These are phyloP conservation scores for Myripristis murdjan DNA, from an alignment of 2,797 vertebrate genomes.

Conservation along the genomic window DNA sequence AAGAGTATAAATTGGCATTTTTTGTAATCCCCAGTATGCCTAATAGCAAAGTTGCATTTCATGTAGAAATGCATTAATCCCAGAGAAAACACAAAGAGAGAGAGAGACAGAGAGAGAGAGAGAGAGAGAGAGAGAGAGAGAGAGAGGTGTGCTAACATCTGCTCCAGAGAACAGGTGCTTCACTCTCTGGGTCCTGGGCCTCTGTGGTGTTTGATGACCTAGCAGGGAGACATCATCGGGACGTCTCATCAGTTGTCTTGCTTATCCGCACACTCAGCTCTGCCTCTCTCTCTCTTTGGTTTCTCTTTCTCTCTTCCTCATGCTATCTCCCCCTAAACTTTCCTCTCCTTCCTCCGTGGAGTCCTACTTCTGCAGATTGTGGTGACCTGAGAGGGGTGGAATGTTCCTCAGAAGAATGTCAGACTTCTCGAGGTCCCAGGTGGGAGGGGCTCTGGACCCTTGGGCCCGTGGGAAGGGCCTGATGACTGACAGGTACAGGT, in stretches of 20 bases:
- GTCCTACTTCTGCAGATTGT: conserved; percentile 54
- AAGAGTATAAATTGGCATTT: not conserved
- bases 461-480: conserved; percentile 53
- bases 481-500: conserved; percentile 83
- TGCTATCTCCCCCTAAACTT: conserved; percentile 24
- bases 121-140: conserved; percentile 24
- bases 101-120: not conserved
- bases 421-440: conserved; percentile 59
- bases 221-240: conserved; percentile 47
- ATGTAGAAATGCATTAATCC: not conserved
- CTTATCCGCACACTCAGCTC: conserved; percentile 11
- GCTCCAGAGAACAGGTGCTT: conserved; percentile 78
- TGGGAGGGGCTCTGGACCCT: conserved; percentile 34
- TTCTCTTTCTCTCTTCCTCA: conserved; percentile 29
- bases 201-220: conserved; percentile 41
- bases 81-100: too few species aligned
- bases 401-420: conserved; percentile 64
- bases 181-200: conserved; percentile 43
- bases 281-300: conserved; percentile 2
- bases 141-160: conserved; percentile 59
- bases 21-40: not conserved
- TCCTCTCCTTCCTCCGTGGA: conserved; percentile 19
- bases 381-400: conserved; percentile 70
- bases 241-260: conserved; percentile 31
- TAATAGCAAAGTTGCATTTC: not conserved